Percentiles rank a stretch among this genome's conserved stretches.
These are phyloP conservation scores for Sus scrofa DNA, from an alignment of 2,113 vertebrate species.

Conservation along the genomic window DNA sequence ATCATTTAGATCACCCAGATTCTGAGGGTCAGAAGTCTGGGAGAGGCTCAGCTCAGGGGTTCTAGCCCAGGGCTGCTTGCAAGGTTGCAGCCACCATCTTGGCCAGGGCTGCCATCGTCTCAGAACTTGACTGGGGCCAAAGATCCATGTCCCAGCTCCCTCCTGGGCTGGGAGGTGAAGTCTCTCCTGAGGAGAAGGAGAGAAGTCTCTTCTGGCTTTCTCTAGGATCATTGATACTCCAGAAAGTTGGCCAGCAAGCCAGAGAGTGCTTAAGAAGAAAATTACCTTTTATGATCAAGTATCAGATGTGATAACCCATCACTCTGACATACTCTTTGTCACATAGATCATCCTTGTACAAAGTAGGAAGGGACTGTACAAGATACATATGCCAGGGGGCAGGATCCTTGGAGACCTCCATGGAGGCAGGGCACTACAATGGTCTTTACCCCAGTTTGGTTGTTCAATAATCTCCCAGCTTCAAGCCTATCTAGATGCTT, in stretches of 20 bases:
- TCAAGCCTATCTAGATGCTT: not conserved
- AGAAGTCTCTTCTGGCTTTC: too few relatives aligned
- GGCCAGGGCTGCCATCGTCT: not conserved
- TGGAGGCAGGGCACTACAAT: not conserved
- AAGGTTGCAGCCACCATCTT: not conserved
- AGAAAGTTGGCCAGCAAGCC: not conserved
- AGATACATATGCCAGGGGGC: not conserved
- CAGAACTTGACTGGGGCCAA: not conserved
- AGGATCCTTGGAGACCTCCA: rapidly evolving
- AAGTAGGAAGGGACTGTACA: not conserved
- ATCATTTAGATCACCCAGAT: not conserved
- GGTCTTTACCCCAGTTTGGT: not conserved
- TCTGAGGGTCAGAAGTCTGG: not conserved
- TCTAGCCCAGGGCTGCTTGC: not conserved
- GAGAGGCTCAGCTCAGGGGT: not conserved
- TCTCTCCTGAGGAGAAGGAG: too few relatives aligned
- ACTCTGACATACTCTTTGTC: not conserved
- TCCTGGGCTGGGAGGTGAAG: not conserved
- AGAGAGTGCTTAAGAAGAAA: not conserved
- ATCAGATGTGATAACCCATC: not conserved
- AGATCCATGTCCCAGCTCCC: not conserved
- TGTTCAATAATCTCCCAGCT: not conserved
- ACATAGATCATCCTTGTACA: not conserved
- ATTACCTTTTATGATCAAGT: not conserved
- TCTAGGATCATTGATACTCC: too few relatives aligned